phyloP scores from a whole-genome alignment of 2,113 vertebrate species.

The Jacana jacana region DNA sequence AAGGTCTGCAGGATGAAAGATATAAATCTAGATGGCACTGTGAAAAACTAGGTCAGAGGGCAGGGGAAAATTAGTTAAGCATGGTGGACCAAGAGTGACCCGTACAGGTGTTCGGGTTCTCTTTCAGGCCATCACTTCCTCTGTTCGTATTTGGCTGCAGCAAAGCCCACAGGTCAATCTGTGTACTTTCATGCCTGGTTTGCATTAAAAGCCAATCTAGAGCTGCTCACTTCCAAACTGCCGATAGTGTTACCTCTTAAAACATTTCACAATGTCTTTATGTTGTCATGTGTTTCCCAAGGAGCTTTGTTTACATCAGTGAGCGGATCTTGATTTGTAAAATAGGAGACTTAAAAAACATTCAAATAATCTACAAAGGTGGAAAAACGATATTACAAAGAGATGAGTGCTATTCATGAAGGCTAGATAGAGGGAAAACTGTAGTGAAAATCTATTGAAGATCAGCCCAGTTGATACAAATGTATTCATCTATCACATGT shows the following conservation, averaged over 20 bases:
- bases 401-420: neutral
- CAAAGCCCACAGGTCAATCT: conserved; percentile 70
- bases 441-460: neutral
- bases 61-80: conserved; percentile 89
- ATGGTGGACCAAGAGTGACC: conserved; percentile 84
- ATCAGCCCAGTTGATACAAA: neutral
- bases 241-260: neutral
- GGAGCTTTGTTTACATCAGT: neutral
- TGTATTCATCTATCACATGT: neutral
- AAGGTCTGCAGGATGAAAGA: conserved; percentile 69
- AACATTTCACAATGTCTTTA: conserved; percentile 1
- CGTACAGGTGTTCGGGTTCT: conserved; percentile 86
- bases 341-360: neutral
- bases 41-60: conserved; percentile 86
- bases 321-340: neutral
- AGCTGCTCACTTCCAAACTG: neutral
- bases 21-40: conserved; percentile 71
- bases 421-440: neutral
- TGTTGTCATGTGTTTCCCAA: neutral
- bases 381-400: neutral
- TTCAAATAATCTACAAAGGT: neutral
- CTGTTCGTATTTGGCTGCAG: conserved; percentile 54
- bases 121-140: conserved; percentile 81
- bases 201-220: conserved; percentile 63
- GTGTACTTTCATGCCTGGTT: conserved; percentile 62